Base-by-base conservation (phyloP, 2,888 invertebrate species). In the Ypsolopha scabrella region DNA sequence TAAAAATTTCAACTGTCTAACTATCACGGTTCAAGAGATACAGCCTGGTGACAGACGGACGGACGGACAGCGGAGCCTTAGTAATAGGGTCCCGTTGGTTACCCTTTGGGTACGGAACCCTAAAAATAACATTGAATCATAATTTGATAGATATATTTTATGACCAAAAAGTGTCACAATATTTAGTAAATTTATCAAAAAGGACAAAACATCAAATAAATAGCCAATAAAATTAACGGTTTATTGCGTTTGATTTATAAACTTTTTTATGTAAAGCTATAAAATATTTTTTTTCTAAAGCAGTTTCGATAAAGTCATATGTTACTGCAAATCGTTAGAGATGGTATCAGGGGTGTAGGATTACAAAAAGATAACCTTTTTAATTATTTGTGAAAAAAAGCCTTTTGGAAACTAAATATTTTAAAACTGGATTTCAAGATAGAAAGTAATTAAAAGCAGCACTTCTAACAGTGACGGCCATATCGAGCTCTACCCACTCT, bases 271-370 rank as follows among this genome's bases (percentile, higher is more conserved):
- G 45, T 54, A 57, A 55, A 57, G 57, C 46, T 43, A 52, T 64
- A 68, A 68, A 66, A 60, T 60, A 59, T 51, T 55, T 54, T 55
- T 59, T 52, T 57, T 54, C 55, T 57, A 57, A 55, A 55, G 49
- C 53, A 56, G 54, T 54, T 58, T 53, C 62, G 66, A 85, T 83
- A 81, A 78, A 82, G 85, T 76, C 78, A 82, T 85, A 82, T 79
- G 72, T 85, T 80, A 79, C 67, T 70, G 74, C 76, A 77, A 82
- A 81, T 82, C 68, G 82, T 68, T 69, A 61, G 57, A 66, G 83
- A 83, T 85, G 24, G 24, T 24, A 24, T 24, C 24, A 24, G 2
- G 24, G 14, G 43, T 43, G 43, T 43, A 13, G 14, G 43, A 14
- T 43, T 11, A 43, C 43, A 43, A 43, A 43, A 14, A 13, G 43